Evolutionary conservation across 92 coral and sea anemone species (phyloP).

Genomic region (Phenganax stokvisi): DNA sequence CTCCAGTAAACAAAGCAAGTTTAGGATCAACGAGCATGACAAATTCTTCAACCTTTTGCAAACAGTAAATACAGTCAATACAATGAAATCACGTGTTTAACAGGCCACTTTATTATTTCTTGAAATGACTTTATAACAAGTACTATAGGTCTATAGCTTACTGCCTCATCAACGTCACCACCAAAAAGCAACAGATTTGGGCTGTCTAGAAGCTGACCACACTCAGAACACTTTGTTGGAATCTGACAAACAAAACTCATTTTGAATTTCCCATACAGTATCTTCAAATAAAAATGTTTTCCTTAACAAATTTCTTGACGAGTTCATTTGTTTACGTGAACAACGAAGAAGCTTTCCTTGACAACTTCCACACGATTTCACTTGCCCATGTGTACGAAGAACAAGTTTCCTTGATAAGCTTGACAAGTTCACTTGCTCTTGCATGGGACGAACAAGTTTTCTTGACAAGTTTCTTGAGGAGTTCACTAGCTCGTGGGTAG

Average conservation of each 20-base stretch:
- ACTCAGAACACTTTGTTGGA: conserved; percentile 86
- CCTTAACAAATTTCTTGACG: not conserved
- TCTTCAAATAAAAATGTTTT: not conserved
- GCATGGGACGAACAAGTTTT: no score
- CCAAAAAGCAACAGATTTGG: conserved; percentile 75
- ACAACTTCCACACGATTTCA: no score
- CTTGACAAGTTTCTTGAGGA: no score
- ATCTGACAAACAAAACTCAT: conserved; percentile 36
- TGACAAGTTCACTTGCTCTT: no score
- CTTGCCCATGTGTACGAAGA: no score
- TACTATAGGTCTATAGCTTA: conserved; percentile 42
- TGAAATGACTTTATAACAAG: no score
- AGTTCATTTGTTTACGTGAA: no score
- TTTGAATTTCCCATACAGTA: not conserved
- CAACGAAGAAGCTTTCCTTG: no score
- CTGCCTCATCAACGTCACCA: conserved; percentile 92
- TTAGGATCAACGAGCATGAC: conserved; percentile 85
- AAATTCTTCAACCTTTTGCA: conserved; percentile 79
- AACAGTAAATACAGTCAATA: not conserved
- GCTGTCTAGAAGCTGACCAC: conserved; percentile 71
- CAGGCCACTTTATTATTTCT: no score
- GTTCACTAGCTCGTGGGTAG: no score
- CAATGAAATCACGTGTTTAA: not conserved
- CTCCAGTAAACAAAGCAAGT: conserved; percentile 84
- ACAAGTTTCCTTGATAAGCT: no score